Percentiles rank a stretch among this genome's conserved stretches.
These are phyloP conservation scores for Glaucopsyche alexis DNA, from an alignment of 2,888 invertebrate genomes.

Conservation along the genomic window DNA sequence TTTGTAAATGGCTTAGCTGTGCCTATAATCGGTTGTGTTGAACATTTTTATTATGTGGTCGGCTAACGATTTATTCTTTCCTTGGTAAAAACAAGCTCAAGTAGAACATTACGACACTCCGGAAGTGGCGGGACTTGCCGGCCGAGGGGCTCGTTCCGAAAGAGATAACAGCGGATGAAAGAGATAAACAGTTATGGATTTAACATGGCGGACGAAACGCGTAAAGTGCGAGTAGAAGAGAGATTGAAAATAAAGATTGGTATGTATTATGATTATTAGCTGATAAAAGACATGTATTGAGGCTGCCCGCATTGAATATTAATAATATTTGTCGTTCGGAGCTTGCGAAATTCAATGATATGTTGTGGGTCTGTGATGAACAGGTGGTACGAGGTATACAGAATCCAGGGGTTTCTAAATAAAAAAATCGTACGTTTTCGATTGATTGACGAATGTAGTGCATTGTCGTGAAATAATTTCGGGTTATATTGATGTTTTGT, in stretches of 20 bases:
- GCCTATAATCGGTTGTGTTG: slow-evolving; percentile 50
- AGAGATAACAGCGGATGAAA: slow-evolving; percentile 80
- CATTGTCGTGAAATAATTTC: background rate
- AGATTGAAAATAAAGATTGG: slow-evolving; percentile 96
- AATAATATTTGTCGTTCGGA: background rate
- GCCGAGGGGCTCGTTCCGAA: slow-evolving; percentile 76
- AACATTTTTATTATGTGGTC: slow-evolving; percentile 49
- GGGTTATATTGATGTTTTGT: background rate
- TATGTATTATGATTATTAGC: slow-evolving; percentile 76
- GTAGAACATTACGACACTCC: slow-evolving; percentile 79
- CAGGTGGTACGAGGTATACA: slow-evolving; percentile 62
- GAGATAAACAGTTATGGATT: slow-evolving; percentile 87
- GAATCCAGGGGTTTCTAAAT: slow-evolving; percentile 23
- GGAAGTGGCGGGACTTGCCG: slow-evolving; percentile 79
- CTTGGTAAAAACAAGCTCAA: slow-evolving; percentile 62
- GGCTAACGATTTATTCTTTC: slow-evolving; percentile 47
- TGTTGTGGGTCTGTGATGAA: slow-evolving; percentile 69
- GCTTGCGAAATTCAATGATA: slow-evolving; percentile 41
- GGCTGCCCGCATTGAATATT: background rate
- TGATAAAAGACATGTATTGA: slow-evolving; percentile 17
- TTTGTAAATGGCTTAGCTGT: slow-evolving; percentile 43
- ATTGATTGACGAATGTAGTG: background rate
- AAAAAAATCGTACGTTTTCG: background rate
- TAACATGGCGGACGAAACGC: slow-evolving; percentile 95
- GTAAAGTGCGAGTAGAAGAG: slow-evolving; percentile 95